These are phyloP conservation scores for Neotoxoptera formosana DNA, from an alignment of 1,140 invertebrate species.

Conservation along the genomic window DNA sequence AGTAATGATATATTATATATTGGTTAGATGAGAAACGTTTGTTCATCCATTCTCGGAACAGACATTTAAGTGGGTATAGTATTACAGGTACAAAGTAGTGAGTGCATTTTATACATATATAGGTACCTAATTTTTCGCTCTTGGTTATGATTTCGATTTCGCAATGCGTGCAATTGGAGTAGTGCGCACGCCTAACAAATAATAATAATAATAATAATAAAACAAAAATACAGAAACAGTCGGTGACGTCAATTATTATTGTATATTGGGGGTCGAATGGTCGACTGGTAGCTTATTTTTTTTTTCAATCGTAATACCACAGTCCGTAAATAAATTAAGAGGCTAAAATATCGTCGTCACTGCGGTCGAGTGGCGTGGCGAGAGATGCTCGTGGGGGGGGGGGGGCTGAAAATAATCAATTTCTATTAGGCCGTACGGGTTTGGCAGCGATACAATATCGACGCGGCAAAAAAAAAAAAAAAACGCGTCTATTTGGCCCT, in stretches of 20 bases:
- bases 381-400: not conserved
- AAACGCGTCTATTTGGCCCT: not conserved
- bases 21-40: not conserved
- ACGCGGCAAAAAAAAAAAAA: too few relatives aligned
- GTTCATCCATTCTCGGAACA: not conserved
- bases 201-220: not conserved
- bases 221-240: not conserved
- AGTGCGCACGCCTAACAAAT: not conserved
- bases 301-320: not conserved
- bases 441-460: slow-evolving; percentile 50
- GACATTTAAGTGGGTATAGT: not conserved
- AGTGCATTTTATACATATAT: not conserved
- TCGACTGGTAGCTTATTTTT: not conserved
- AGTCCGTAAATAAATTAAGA: slow-evolving; percentile 11
- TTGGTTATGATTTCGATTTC: not conserved
- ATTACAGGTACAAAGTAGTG: not conserved
- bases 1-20: too few relatives aligned
- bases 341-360: not conserved
- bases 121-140: not conserved
- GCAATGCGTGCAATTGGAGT: not conserved
- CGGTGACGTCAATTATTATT: not conserved
- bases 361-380: not conserved
- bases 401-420: slow-evolving; percentile 41
- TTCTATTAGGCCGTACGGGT: not conserved
- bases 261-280: not conserved